Percentiles rank a stretch among this genome's conserved stretches.
phyloP scores from a whole-genome alignment of 1,140 invertebrate genomes.

The fruit fly (Drosophila melanogaster) region DNA sequence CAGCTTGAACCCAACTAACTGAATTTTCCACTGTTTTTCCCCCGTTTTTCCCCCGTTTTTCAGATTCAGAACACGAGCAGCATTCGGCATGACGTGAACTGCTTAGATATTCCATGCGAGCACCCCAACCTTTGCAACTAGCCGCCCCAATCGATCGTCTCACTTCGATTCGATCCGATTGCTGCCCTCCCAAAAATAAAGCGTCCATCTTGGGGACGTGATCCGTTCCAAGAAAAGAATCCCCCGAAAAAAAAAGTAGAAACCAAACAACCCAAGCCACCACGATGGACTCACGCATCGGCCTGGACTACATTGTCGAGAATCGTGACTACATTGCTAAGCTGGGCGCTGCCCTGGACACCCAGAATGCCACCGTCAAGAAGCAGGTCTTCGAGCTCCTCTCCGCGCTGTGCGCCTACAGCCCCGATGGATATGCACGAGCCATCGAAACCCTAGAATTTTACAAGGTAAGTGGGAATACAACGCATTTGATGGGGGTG shows the following conservation, averaged over 20 bases:
- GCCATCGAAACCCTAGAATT: constrained; percentile 94
- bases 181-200: constrained; percentile 16
- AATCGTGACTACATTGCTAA: constrained; percentile 96
- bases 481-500: neutral
- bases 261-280: neutral
- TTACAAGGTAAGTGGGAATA: constrained; percentile 89
- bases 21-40: constrained; percentile 16
- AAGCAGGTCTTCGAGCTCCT: constrained; percentile 96
- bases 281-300: constrained; percentile 93
- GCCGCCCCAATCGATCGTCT: constrained; percentile 61
- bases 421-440: constrained; percentile 92
- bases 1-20: constrained; percentile 23
- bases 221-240: constrained; percentile 6
- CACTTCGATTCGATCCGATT: constrained; percentile 39
- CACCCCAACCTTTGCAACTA: constrained; percentile 50
- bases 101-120: constrained; percentile 68
- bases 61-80: constrained; percentile 68
- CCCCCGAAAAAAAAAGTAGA: constrained; percentile 1
- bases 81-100: constrained; percentile 71
- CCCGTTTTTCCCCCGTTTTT: neutral
- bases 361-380: constrained; percentile 93
- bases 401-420: constrained; percentile 95
- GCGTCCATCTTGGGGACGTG: constrained; percentile 28
- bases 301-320: constrained; percentile 96
- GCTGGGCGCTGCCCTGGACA: constrained; percentile 94